Evolutionary conservation across 2,113 vertebrate species (phyloP).

Genomic region (Seriola rivoliana): DNA sequence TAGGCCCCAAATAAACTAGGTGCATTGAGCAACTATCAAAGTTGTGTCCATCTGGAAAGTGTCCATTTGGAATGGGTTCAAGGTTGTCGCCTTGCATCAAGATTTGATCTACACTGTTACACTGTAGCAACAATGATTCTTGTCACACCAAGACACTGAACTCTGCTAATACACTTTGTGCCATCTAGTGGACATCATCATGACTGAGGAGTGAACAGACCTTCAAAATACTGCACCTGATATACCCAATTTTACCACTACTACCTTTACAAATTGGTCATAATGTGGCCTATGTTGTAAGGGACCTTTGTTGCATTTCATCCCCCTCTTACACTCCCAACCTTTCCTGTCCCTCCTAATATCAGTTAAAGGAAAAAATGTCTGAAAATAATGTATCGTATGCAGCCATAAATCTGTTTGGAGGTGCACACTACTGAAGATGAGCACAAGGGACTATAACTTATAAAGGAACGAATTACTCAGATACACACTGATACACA

Average conservation of each 20-base stretch:
- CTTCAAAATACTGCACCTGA: neutral
- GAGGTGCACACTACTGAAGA: neutral
- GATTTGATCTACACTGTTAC: neutral
- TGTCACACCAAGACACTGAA: neutral
- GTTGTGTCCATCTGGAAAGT: conserved; percentile 37
- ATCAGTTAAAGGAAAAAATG: neutral
- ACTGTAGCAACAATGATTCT: neutral
- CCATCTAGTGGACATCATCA: conserved; percentile 4
- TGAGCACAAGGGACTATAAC: neutral
- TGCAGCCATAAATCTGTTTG: neutral
- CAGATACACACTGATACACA: neutral
- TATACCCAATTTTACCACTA: neutral
- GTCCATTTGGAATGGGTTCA: conserved; percentile 17
- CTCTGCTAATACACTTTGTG: neutral
- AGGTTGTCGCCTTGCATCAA: neutral
- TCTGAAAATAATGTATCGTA: neutral
- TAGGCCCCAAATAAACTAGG: conserved; percentile 46
- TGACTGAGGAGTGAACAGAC: neutral
- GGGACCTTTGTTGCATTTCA: no score
- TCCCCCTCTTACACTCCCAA: no score
- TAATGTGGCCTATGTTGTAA: neutral
- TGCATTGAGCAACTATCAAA: conserved; percentile 17
- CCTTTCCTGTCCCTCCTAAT: neutral
- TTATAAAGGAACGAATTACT: neutral
- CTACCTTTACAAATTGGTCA: neutral